These are phyloP conservation scores for Ceyx margarethae DNA, from an alignment of 2,113 vertebrate species.

Conservation along the genomic window DNA sequence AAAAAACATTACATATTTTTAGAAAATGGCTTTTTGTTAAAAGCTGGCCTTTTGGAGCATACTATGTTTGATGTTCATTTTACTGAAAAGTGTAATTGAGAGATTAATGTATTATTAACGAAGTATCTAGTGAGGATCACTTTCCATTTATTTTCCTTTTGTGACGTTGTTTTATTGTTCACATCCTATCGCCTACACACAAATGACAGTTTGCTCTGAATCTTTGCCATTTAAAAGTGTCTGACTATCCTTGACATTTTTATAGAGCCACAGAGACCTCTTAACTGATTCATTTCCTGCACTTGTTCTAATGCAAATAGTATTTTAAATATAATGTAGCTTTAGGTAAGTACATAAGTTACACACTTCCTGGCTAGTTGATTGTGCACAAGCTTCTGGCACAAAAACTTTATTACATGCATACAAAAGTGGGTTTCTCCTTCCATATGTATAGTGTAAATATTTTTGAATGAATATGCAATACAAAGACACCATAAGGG, in stretches of 20 bases:
- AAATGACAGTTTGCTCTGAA: background rate
- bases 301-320: background rate
- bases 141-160: fast-evolving
- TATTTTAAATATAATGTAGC: background rate
- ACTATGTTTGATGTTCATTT: background rate
- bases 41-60: background rate
- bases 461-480: background rate
- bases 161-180: background rate
- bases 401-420: background rate
- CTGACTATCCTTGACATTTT: background rate
- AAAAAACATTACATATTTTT: background rate
- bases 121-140: background rate
- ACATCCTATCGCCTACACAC: background rate
- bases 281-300: background rate
- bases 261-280: background rate
- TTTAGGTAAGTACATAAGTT: background rate
- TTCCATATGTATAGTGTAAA: background rate
- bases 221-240: background rate
- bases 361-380: fast-evolving
- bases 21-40: background rate
- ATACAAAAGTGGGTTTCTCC: background rate
- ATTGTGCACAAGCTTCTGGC: background rate
- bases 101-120: background rate
- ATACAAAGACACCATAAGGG: background rate
- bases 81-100: background rate